phyloP scores from a whole-genome alignment of 2,113 vertebrate genomes.

The Arizona elegans region DNA sequence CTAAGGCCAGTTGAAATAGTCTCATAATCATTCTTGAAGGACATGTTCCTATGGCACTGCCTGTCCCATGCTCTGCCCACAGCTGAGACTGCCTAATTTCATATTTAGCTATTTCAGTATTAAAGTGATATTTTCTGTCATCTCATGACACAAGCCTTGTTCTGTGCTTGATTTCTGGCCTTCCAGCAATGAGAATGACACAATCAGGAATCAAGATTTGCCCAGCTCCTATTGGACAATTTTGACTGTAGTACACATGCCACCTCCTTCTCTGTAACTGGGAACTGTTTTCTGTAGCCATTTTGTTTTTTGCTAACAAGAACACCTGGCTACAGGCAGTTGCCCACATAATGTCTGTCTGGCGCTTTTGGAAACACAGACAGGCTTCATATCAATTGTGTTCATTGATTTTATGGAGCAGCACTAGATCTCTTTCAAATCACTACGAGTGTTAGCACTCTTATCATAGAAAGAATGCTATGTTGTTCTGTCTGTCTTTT shows the following conservation, averaged over 20 bases:
- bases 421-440: not conserved
- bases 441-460: not conserved
- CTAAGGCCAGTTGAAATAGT: not conserved
- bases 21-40: not conserved
- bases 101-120: not conserved
- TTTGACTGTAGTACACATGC: not conserved
- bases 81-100: not conserved
- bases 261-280: not conserved
- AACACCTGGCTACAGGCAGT: not conserved
- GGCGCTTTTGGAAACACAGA: not conserved
- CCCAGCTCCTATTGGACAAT: not conserved
- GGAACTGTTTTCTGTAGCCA: not conserved
- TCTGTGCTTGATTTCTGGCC: not conserved
- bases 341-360: not conserved
- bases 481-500: not conserved
- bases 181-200: not conserved
- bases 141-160: not conserved
- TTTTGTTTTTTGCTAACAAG: not conserved
- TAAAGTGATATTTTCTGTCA: not conserved
- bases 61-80: not conserved
- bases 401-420: not conserved
- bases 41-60: not conserved
- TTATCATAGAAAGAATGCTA: not conserved
- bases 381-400: not conserved
- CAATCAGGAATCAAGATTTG: not conserved